Evolutionary conservation across 2,888 invertebrate species (phyloP), one percentile per base, ranked within the genome.

Genomic region (Callyntrura sp.): DNA sequence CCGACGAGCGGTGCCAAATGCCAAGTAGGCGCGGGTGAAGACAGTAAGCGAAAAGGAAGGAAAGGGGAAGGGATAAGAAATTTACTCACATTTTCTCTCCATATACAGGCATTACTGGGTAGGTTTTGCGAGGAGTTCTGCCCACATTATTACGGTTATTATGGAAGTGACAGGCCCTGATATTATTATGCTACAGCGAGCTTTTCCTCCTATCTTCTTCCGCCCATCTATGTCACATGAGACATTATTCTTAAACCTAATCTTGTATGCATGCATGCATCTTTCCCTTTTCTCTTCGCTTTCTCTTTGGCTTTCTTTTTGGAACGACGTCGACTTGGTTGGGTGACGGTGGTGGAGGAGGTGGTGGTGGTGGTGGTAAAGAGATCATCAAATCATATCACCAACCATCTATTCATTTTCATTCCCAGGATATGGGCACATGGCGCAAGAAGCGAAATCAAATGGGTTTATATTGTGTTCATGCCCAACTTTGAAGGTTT

Each of bases 211-310:
- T 76, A 76, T 76, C 76, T 76, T 17, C 51, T 76, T 76, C 76
- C 76, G 48, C 51, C 51, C 76, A 76, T 76, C 76, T 48, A 48
- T 76, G 76, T 76, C 76, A 51, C 76, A 76, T 76, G 76, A 51
- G 76, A 76, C 76, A 76, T 76, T 76, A 48, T 76, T 76, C 51
- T 76, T 76, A 76, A 76, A 76, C 76, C 76, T 76, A 51, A 76
- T 76, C 51, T 76, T 0, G 76, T 25, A 48, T 76, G 76, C 76
- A 76, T 76, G 76, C 76, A 48, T 48, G 20, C 43, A 25, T 70
- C 9, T 14, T 14, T 68, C 28, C 68, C 5, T 51, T 51, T 76
- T 25, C n/a, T 62, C 25, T 62, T 62, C 35, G 3, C 3, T 35
- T 6, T 35, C 35, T 35, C 35, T 35, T 6, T 35, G 3, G 6